Evolutionary conservation across 2,888 invertebrate genomes (phyloP).

Genomic region (Carcina quercana): DNA sequence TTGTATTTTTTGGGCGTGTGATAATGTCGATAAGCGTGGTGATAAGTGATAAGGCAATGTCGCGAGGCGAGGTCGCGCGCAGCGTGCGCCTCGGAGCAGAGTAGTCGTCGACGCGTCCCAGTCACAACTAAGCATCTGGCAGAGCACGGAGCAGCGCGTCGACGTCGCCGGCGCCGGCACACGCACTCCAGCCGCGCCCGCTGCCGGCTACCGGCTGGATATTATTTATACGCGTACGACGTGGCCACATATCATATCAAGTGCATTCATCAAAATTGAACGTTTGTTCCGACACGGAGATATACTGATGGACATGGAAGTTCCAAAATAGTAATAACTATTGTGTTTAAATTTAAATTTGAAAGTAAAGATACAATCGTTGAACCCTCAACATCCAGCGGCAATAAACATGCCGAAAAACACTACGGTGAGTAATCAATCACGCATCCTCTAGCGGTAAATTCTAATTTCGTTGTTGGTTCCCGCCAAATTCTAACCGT

Average conservation of each 20-base stretch:
- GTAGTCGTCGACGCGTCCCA: slow-evolving; percentile 65
- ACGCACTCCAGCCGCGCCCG: slow-evolving; percentile 47
- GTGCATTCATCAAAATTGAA: slow-evolving; percentile 41
- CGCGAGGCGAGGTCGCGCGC: slow-evolving; percentile 49
- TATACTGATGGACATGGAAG: slow-evolving; percentile 21
- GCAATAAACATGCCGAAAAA: slow-evolving; percentile 12
- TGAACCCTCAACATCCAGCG: too few relatives aligned
- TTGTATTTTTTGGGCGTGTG: slow-evolving; percentile 29
- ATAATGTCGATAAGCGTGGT: slow-evolving; percentile 32
- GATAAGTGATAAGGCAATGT: slow-evolving; percentile 61
- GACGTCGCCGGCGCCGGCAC: slow-evolving; percentile 47
- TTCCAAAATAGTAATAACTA: too few relatives aligned
- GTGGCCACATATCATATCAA: slow-evolving; percentile 42
- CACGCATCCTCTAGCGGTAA: slow-evolving; percentile 33
- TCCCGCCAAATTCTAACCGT: slow-evolving; percentile 45
- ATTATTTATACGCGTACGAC: slow-evolving; percentile 57
- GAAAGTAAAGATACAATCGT: too few relatives aligned
- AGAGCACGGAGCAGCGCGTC: slow-evolving; percentile 19
- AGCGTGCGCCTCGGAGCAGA: slow-evolving; percentile 42
- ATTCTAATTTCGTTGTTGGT: slow-evolving; percentile 45
- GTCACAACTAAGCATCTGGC: slow-evolving; percentile 58
- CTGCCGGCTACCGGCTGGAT: slow-evolving; percentile 45
- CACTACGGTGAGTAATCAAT: slow-evolving; percentile 34
- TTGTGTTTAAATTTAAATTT: too few relatives aligned
- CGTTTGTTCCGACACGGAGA: slow-evolving; percentile 26